phyloP scores from a whole-genome alignment of 30 jellyfish, hydroid and myxozoan species.

The Clytia hemisphaerica region DNA sequence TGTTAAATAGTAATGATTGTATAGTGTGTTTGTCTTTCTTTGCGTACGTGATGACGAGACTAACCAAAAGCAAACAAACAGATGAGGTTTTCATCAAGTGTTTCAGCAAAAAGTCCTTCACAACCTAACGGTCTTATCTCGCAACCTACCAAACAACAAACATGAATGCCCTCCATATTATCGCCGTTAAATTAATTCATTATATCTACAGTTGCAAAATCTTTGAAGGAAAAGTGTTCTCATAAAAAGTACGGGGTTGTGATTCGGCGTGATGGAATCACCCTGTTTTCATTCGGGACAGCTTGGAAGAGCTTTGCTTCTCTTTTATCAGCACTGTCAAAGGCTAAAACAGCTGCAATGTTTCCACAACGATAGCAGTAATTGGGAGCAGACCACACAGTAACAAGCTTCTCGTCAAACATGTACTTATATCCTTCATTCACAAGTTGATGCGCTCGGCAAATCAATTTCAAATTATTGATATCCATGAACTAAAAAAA shows the following conservation, averaged over 20 bases:
- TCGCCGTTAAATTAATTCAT: no score
- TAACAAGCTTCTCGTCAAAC: slow-evolving; percentile 83
- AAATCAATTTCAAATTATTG: slow-evolving; percentile 65
- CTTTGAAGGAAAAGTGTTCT: neutral
- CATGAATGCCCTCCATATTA: no score
- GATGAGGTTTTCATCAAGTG: no score
- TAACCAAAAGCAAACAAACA: no score
- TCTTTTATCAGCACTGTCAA: slow-evolving; percentile 59
- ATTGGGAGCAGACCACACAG: slow-evolving; percentile 99
- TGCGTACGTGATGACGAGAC: no score
- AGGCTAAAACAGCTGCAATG: slow-evolving; percentile 87
- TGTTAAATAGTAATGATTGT: no score
- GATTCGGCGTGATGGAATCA: slow-evolving; percentile 63
- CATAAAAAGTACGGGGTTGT: slow-evolving; percentile 83
- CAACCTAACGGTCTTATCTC: no score
- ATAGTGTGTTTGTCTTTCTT: no score
- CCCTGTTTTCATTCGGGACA: slow-evolving; percentile 89
- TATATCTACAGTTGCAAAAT: no score
- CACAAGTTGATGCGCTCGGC: slow-evolving; percentile 98
- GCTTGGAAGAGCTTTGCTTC: slow-evolving; percentile 88
- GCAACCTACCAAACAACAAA: no score
- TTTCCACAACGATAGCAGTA: slow-evolving; percentile 98
- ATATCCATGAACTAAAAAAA: slow-evolving; percentile 62
- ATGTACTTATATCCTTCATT: slow-evolving; percentile 93
- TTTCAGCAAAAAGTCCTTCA: no score